phyloP scores from a whole-genome alignment of 2,888 invertebrate genomes.

The Brachyopa scutellaris region DNA sequence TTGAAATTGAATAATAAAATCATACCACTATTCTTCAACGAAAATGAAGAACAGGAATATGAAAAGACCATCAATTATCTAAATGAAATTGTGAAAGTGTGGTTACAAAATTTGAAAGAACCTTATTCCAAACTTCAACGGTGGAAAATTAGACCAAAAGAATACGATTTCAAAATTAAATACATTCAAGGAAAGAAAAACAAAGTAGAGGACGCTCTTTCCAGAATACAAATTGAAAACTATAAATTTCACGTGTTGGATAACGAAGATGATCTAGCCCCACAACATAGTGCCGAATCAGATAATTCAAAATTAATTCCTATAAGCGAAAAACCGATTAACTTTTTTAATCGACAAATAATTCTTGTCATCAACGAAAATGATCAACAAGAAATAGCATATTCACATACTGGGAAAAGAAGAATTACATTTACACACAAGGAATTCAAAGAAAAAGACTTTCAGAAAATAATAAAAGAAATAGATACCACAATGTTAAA shows the following conservation, averaged over 20 bases:
- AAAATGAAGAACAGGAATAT: no score
- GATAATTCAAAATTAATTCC: background rate
- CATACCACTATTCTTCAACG: no score
- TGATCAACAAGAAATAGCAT: background rate
- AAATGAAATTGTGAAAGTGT: no score
- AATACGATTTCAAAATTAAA: background rate
- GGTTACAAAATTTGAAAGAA: no score
- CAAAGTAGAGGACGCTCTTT: background rate
- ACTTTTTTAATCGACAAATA: constrained; percentile 1
- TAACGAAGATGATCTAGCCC: constrained; percentile 4
- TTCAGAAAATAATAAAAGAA: no score
- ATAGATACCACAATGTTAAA: no score
- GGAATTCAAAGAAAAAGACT: no score
- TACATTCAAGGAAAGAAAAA: constrained; percentile 1
- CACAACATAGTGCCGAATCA: constrained; percentile 5
- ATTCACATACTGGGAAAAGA: constrained; percentile 5
- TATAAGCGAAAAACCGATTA: background rate
- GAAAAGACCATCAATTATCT: no score
- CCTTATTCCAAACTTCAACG: no score
- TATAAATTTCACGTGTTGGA: background rate
- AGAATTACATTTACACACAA: background rate
- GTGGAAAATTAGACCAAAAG: no score
- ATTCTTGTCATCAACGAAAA: background rate
- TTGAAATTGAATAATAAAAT: no score
- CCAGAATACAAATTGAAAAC: background rate